These are phyloP conservation scores for Drosophila repleta DNA, from an alignment of 1,140 invertebrate species.

Conservation along the genomic window DNA sequence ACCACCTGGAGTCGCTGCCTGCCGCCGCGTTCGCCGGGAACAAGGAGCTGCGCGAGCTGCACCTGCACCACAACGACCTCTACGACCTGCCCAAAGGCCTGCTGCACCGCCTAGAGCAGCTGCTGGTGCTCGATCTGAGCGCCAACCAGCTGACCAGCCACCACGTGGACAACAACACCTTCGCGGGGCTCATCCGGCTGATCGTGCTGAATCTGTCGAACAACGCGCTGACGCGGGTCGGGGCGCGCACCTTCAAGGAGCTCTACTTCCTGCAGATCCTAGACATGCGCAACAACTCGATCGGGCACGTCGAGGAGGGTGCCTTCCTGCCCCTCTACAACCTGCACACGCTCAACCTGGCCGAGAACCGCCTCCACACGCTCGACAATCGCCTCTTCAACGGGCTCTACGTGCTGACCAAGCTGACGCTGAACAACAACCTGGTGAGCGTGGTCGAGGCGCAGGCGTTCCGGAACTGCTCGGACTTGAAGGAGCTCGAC, in stretches of 20 bases:
- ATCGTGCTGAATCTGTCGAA: slow-evolving; percentile 89
- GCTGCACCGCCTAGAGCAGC: slow-evolving; percentile 88
- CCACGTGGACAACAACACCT: slow-evolving; percentile 88
- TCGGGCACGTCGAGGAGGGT: slow-evolving; percentile 90
- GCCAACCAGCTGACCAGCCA: slow-evolving; percentile 89
- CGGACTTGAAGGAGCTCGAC: slow-evolving; percentile 91
- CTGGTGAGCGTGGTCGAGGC: slow-evolving; percentile 88
- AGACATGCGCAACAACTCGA: slow-evolving; percentile 91
- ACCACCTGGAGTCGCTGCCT: slow-evolving; percentile 89
- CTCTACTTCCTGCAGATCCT: slow-evolving; percentile 93
- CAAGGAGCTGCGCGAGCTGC: slow-evolving; percentile 89
- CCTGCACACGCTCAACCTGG: slow-evolving; percentile 91
- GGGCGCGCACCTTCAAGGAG: slow-evolving; percentile 90
- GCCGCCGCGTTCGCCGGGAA: slow-evolving; percentile 89
- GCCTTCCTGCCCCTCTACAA: slow-evolving; percentile 92
- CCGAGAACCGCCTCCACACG: slow-evolving; percentile 90
- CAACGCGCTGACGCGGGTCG: slow-evolving; percentile 87
- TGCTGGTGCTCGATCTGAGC: slow-evolving; percentile 89
- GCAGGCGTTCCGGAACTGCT: slow-evolving; percentile 93
- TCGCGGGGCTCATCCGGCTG: slow-evolving; percentile 88
- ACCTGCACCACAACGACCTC: slow-evolving; percentile 90
- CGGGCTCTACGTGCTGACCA: slow-evolving; percentile 92
- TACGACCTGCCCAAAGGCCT: slow-evolving; percentile 88
- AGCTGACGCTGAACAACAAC: slow-evolving; percentile 92
- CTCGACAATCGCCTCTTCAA: slow-evolving; percentile 91